phyloP scores from a whole-genome alignment of 2,113 vertebrate genomes.

The Morone chrysops region DNA sequence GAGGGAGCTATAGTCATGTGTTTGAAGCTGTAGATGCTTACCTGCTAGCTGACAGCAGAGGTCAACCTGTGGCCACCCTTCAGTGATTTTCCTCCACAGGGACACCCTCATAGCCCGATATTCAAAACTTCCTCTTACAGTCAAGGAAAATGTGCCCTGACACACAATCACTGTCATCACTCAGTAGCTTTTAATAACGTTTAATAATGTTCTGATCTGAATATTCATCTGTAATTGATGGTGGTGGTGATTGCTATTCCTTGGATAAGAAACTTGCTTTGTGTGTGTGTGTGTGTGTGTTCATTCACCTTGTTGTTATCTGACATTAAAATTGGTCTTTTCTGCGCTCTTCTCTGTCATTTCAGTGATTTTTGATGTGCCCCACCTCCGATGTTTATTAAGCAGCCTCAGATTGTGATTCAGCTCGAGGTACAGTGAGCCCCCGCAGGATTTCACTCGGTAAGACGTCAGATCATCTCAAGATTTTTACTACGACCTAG shows the following conservation, averaged over 20 bases:
- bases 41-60: slow-evolving; percentile 43
- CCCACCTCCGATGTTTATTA: neutral
- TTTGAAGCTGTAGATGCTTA: neutral
- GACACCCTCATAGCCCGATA: neutral
- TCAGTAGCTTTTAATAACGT: slow-evolving; percentile 54
- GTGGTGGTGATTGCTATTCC: slow-evolving; percentile 28
- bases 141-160: neutral
- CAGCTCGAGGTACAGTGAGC: neutral
- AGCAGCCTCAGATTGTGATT: neutral
- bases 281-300: neutral
- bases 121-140: neutral
- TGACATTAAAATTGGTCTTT: neutral
- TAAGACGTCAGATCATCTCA: neutral
- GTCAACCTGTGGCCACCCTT: slow-evolving; percentile 31
- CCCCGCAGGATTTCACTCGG: neutral
- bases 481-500: neutral
- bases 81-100: neutral
- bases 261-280: slow-evolving; percentile 7
- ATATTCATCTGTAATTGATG: slow-evolving; percentile 17
- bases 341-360: neutral
- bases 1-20: slow-evolving; percentile 27
- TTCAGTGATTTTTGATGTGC: neutral
- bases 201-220: neutral
- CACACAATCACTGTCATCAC: slow-evolving; percentile 12
- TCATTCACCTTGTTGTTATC: neutral